Percentiles rank a stretch among this genome's conserved stretches.
Evolutionary conservation across 2,797 vertebrate species (phyloP).

Genomic region (Hylomyscus alleni): DNA sequence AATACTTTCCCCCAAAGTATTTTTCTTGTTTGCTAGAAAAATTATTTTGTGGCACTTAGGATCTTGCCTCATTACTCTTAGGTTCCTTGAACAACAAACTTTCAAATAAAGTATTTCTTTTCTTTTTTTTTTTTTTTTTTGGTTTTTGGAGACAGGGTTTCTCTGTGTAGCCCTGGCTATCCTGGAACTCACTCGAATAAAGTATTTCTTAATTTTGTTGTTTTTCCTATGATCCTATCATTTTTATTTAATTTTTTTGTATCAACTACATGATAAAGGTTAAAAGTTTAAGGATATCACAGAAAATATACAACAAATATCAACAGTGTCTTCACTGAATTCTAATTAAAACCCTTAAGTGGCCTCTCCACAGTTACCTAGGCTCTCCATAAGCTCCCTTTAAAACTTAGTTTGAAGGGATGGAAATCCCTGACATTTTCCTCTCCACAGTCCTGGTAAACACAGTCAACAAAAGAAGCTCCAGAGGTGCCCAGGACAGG

Average conservation of each 20-base stretch:
- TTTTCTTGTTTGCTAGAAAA: constrained; percentile 35
- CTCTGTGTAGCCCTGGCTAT: too few species aligned
- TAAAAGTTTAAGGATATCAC: constrained; percentile 31
- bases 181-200: too few species aligned
- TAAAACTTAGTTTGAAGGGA: constrained; percentile 46
- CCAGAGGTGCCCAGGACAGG: constrained; percentile 12
- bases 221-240: not conserved
- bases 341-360: not conserved
- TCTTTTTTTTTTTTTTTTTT: too few species aligned
- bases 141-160: too few species aligned
- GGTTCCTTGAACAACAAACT: not conserved
- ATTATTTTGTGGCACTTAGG: constrained; percentile 40
- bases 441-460: constrained; percentile 43
- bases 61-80: not conserved
- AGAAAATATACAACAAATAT: constrained; percentile 23
- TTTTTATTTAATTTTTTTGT: constrained; percentile 7
- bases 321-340: constrained; percentile 23
- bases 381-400: constrained; percentile 16
- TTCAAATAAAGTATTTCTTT: constrained; percentile 51
- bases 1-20: constrained; percentile 36
- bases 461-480: constrained; percentile 46
- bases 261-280: constrained; percentile 9
- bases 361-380: not conserved
- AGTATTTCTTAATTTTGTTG: constrained; percentile 57
- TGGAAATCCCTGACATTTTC: constrained; percentile 49